These are phyloP conservation scores for Sphenodon punctatus DNA, from an alignment of 2,797 vertebrate genomes.

Conservation along the genomic window DNA sequence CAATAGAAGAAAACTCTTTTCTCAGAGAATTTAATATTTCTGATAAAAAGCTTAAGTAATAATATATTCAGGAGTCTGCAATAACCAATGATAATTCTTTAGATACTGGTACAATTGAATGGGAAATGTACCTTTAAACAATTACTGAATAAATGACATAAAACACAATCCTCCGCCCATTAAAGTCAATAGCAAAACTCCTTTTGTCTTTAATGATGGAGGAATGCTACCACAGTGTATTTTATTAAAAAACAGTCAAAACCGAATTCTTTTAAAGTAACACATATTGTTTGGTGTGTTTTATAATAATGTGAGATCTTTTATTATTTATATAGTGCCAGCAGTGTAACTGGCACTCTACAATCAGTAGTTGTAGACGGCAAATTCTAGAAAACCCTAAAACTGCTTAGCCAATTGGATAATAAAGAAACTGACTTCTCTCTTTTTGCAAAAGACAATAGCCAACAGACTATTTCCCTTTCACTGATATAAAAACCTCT, in stretches of 20 bases:
- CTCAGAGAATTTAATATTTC: conserved; percentile 47
- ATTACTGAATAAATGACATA: neutral
- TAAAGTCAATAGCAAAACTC: no score
- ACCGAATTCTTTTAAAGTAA: neutral
- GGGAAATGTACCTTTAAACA: neutral
- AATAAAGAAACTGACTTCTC: neutral
- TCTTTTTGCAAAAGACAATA: neutral
- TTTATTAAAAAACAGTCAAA: no score
- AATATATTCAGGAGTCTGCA: no score
- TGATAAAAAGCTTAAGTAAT: conserved; percentile 34
- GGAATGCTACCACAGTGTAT: no score
- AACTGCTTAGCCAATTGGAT: neutral
- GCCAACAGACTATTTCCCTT: neutral
- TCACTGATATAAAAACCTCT: neutral
- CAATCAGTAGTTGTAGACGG: no score
- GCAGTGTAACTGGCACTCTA: no score
- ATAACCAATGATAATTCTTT: conserved; percentile 9
- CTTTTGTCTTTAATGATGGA: no score
- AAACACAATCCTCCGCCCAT: no score
- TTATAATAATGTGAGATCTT: no score
- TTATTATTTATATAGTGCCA: no score
- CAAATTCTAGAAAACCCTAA: neutral
- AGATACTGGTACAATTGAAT: conserved; percentile 1
- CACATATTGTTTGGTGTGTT: neutral
- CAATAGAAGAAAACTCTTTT: conserved; percentile 54